Conservation (phyloP, 2,113 vertebrate genomes). For the Forbesichthys papilliferus region DNA sequence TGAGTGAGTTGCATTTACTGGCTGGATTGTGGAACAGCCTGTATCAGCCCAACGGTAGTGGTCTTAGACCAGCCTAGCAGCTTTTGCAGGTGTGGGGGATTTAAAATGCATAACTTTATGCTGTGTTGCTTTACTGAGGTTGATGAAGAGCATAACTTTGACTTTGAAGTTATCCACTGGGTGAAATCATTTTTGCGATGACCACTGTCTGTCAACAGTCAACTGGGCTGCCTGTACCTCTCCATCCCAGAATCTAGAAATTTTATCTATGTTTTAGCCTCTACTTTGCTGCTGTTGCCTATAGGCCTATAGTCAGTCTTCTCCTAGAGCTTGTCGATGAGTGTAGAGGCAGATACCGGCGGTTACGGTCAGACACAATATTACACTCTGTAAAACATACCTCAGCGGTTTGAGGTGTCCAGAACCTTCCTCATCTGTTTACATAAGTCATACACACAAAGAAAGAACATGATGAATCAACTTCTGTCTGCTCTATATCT, state of each 20-base stretch:
- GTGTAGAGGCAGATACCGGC: neutral
- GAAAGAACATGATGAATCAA: conserved; percentile 34
- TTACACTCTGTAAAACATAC: neutral
- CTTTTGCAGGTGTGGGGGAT: neutral
- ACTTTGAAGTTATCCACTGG: neutral
- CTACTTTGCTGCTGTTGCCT: neutral
- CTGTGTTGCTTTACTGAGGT: neutral
- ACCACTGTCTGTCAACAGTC: too few species aligned
- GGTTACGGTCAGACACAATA: neutral
- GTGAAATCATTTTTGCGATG: neutral
- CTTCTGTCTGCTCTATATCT: conserved; percentile 9
- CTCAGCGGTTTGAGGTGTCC: conserved; percentile 28
- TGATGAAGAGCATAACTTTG: neutral
- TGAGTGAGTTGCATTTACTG: conserved; percentile 49
- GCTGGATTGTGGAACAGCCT: conserved; percentile 40
- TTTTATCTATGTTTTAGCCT: conserved; percentile 14
- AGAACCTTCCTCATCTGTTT: conserved; percentile 40
- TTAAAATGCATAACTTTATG: neutral
- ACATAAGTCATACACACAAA: conserved; percentile 51
- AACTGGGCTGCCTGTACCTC: conserved; percentile 14
- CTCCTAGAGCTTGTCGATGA: neutral
- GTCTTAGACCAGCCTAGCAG: conserved; percentile 34
- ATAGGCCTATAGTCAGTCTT: conserved; percentile 25
- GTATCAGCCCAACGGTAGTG: conserved; percentile 26
- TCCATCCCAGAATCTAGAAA: conserved; percentile 19